Conservation (phyloP, 2,888 invertebrate species). For the Trachelus stipa region DNA sequence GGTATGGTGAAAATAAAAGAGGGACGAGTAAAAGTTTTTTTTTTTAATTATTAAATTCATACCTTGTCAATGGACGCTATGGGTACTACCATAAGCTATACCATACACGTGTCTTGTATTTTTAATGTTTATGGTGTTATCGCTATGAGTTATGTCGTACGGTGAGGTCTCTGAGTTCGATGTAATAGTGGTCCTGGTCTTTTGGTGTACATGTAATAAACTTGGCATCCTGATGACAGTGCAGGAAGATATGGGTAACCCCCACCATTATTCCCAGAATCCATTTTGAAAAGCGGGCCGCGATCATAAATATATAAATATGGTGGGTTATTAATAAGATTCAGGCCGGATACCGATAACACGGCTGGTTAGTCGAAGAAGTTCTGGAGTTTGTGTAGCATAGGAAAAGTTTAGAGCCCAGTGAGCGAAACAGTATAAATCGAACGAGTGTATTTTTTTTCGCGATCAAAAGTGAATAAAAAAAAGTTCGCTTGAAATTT, state of each 20-base stretch:
- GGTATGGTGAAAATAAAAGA: slow-evolving; percentile 36
- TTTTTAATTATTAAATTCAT: neutral
- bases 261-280: slow-evolving; percentile 28
- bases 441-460: neutral
- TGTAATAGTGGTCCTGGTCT: neutral
- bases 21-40: slow-evolving; percentile 46
- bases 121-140: neutral
- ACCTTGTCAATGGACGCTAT: neutral
- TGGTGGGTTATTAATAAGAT: slow-evolving; percentile 7
- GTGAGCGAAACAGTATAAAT: neutral
- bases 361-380: neutral
- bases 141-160: neutral
- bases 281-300: slow-evolving; percentile 19
- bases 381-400: neutral
- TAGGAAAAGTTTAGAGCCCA: neutral
- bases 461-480: neutral
- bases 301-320: slow-evolving; percentile 4
- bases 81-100: neutral
- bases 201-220: neutral
- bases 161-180: neutral
- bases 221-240: neutral
- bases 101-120: neutral
- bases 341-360: slow-evolving; percentile 4
- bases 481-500: neutral
- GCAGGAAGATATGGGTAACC: neutral